Conservation (phyloP, 2,888 invertebrate species). For the Phaonia tiefii region DNA sequence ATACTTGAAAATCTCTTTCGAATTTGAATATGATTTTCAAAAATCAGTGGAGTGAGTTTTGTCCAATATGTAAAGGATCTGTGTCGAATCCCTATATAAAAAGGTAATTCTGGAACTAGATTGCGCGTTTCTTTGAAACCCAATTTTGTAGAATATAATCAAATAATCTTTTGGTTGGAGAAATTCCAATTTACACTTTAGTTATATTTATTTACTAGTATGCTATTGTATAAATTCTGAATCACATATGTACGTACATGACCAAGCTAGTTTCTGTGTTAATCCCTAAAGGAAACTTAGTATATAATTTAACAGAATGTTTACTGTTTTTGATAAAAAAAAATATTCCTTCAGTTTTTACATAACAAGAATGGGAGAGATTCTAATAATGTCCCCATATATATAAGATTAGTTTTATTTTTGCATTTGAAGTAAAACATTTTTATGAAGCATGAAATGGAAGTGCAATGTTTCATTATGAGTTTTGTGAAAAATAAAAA, state of each 20-base stretch:
- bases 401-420: neutral
- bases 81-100: too few relatives aligned
- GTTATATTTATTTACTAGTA: conserved; percentile 85
- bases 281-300: neutral
- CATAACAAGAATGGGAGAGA: conserved; percentile 76
- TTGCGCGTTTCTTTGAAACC: too few relatives aligned
- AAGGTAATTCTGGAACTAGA: too few relatives aligned
- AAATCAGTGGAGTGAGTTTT: too few relatives aligned
- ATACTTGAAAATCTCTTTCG: too few relatives aligned
- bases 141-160: too few relatives aligned
- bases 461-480: conserved; percentile 1
- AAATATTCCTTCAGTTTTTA: conserved; percentile 7
- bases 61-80: too few relatives aligned
- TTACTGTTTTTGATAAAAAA: neutral
- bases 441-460: conserved; percentile 75
- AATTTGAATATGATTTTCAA: too few relatives aligned
- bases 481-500: neutral
- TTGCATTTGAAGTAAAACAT: neutral
- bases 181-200: too few relatives aligned
- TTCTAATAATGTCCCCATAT: conserved; percentile 2
- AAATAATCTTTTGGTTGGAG: too few relatives aligned
- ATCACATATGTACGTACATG: conserved; percentile 38
- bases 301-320: conserved; percentile 2
- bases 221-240: conserved; percentile 86
- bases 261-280: too few relatives aligned